These are phyloP conservation scores for Bos taurus DNA, from an alignment of 2,113 vertebrate genomes.

Conservation along the genomic window DNA sequence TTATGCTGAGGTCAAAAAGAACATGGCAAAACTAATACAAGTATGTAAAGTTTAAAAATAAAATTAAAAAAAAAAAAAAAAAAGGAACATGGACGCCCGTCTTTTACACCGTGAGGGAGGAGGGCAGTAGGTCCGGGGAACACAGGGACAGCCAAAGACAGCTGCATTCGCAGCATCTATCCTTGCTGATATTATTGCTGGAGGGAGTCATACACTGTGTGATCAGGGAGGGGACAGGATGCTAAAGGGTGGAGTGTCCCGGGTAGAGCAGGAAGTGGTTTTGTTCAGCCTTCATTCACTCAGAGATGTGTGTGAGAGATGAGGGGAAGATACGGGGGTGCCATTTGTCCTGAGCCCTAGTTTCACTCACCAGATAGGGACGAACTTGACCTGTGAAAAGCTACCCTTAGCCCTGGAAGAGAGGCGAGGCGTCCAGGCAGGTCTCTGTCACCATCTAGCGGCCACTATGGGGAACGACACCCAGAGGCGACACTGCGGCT, in stretches of 20 bases:
- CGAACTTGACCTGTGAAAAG: background rate
- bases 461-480: background rate
- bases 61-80: too few relatives aligned
- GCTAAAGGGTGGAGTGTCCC: background rate
- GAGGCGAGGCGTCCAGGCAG: background rate
- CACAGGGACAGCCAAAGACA: background rate
- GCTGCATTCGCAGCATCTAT: too few relatives aligned
- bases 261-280: background rate
- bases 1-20: background rate
- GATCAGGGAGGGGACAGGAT: background rate
- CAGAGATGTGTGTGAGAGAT: background rate
- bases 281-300: background rate
- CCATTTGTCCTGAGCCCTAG: background rate
- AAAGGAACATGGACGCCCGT: too few relatives aligned
- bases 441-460: background rate
- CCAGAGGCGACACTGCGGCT: rapidly evolving
- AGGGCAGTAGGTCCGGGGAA: background rate
- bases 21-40: too few relatives aligned
- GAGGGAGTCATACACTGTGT: background rate
- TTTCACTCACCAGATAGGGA: background rate
- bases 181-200: background rate
- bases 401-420: background rate
- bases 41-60: too few relatives aligned
- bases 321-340: background rate
- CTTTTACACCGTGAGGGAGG: background rate